Evolutionary conservation across 2,797 vertebrate genomes (phyloP), one percentile per base, ranked within the genome.

Genomic region (Diplodus puntazzo): DNA sequence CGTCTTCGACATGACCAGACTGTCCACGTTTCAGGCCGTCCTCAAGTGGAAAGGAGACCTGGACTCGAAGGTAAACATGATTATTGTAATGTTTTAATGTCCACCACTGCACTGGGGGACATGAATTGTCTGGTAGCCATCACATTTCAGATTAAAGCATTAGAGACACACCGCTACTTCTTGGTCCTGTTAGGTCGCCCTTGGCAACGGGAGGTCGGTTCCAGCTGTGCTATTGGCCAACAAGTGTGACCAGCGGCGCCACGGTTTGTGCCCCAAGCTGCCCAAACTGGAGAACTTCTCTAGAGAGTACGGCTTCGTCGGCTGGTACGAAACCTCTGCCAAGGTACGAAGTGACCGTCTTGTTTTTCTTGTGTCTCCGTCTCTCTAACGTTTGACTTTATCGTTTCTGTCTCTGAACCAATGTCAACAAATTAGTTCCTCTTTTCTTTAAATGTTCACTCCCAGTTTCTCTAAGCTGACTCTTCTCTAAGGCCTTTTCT

Each of bases 11-110:
- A 94, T 96, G 93, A 95, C 96, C 6, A 73, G 96, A 1, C 83
- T 91, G n/a, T 94, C 96, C 68, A 96, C 96, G 0, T 95, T 96
- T 27, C 94, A 96, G 82, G 95, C 96, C 0, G 87, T 96, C 49
- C 85, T 95, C 46, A 96, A 96, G 80, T 96, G 96, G 95, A 96
- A 96, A 72, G 92, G 89, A 69, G 96, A 96, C 87, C 89, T 96
- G 68, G 96, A 96, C 90, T 94, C 93, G 0, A 96, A 96, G 90
- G 94, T 94, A 39, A 81, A 58, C 3, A 1, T 9, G 34, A 57
- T 0, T 2, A 1, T 6, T 34, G 7, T 9, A 9, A 34, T 34
- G 34, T 34, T 34, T 34, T 34, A 34, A 34, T 34, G 7, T 34
- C 34, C 34, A 34, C 34, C 34, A 6, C 30, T 34, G 30, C 30